Base-by-base conservation (phyloP, 2,797 vertebrate genomes). In the Channallabes apus region DNA sequence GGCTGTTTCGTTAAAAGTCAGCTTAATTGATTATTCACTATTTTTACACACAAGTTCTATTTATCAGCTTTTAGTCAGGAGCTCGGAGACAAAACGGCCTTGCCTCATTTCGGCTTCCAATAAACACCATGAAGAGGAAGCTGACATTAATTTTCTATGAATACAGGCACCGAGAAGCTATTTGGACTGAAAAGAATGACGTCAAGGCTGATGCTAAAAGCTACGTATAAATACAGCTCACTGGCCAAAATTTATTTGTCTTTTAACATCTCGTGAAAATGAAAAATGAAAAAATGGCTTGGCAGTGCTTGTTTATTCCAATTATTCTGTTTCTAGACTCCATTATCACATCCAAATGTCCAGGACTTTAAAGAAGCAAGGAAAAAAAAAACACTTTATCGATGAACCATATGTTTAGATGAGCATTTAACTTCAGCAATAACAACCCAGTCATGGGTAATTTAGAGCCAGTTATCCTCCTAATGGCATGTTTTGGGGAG, bases 171-270 rank as follows among this genome's bases (percentile, higher is more conserved):
- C 17, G 58, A 62, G 4, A 41, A 15, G 32, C 27, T 51, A 8
- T 18, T 41, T 46, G 22, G 69, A 72, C 22, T 35, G 29, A 78
- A 61, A 15, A 58, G 75, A 2, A 78, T 59, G 56, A 35, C 29
- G 12, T 78, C 56, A 78, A 61, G 24, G 56, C 20, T 61, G 29
- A 78, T 59, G 29, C 75, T 78, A 78, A 38, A 59, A 78, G 11
- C 56, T 35, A n/a, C n/a, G n/a, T n/a, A 15, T 61, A 3, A 61
- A 61, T 61, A 35, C 29, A 2, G 2, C 11, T 24, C 54, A 61
- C 29, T 78, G 75, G 29, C 75, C 29, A 78, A 35, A 78, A 78
- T 32, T 4, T 32, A 12, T 32, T 18, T 24, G 18, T 14, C 56
- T 59, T 4, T 32, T 35, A 38, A 59, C 3, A 6, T 59, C 18